Conservation (phyloP, 2,888 invertebrate genomes). For the Parasteatoda lunata region DNA sequence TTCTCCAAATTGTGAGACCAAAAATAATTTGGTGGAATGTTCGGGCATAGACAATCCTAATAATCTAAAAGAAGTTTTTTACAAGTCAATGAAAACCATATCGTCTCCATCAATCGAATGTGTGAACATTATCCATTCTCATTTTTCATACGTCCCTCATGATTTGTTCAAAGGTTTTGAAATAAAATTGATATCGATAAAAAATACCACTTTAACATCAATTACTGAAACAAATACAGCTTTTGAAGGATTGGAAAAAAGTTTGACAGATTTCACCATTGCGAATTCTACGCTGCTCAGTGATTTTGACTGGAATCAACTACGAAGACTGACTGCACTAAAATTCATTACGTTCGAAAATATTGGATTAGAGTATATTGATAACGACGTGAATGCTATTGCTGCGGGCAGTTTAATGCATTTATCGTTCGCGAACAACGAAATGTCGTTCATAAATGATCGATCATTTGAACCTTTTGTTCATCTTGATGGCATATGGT, state of each 20-base stretch:
- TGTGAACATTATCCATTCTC: constrained; percentile 8
- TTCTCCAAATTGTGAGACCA: too few species aligned
- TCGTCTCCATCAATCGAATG: background rate
- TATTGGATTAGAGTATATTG: background rate
- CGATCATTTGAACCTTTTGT: constrained; percentile 14
- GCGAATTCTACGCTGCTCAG: background rate
- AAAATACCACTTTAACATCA: background rate
- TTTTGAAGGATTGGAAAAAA: too few species aligned
- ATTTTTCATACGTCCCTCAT: constrained; percentile 3
- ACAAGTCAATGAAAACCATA: too few species aligned
- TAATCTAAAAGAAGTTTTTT: too few species aligned
- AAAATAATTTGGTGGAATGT: background rate
- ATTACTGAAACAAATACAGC: too few species aligned
- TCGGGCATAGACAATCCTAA: too few species aligned
- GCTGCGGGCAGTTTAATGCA: background rate
- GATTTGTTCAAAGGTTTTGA: constrained; percentile 14
- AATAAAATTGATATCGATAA: background rate
- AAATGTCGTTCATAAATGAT: constrained; percentile 7
- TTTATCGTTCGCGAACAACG: constrained; percentile 1
- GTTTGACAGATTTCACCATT: too few species aligned
- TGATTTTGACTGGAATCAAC: constrained; percentile 22
- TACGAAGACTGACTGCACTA: constrained; percentile 10
- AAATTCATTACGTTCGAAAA: background rate
- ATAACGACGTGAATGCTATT: constrained; percentile 19
- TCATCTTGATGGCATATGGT: background rate